Conservation (phyloP, 2,888 invertebrate genomes). For the Phortica magna region DNA sequence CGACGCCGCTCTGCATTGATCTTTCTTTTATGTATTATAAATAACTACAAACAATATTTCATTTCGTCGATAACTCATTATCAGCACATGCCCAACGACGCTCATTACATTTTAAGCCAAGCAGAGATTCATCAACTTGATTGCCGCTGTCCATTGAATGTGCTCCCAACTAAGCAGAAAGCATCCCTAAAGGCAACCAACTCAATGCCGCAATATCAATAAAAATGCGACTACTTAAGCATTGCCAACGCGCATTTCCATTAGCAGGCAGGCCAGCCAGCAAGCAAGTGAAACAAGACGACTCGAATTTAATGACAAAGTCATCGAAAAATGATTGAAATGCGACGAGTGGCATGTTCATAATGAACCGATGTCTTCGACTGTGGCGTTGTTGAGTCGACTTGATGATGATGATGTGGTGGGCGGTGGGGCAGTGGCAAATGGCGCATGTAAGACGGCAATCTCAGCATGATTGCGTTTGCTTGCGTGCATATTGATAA, state of each 20-base stretch:
- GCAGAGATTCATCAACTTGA: constrained; percentile 9
- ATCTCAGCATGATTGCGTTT: constrained; percentile 1
- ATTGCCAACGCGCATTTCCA: constrained; percentile 3
- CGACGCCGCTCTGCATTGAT: no score
- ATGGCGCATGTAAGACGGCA: neutral
- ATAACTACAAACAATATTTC: no score
- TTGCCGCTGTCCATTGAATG: neutral
- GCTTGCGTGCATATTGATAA: neutral
- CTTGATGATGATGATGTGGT: neutral
- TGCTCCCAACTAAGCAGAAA: neutral
- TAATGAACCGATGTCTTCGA: neutral
- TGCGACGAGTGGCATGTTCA: neutral
- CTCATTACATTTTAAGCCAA: constrained; percentile 49
- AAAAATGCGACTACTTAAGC: constrained; percentile 2
- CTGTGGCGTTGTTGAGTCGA: neutral
- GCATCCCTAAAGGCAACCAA: neutral
- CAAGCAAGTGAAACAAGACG: neutral
- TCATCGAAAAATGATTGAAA: constrained; percentile 7
- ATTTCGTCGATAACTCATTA: no score
- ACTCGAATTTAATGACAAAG: neutral
- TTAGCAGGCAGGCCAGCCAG: neutral
- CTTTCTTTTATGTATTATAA: no score
- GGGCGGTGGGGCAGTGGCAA: neutral
- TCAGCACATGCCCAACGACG: constrained; percentile 38
- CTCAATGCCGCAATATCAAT: neutral